phyloP scores from a whole-genome alignment of 2,797 vertebrate genomes.

The Bucorvus abyssinicus region DNA sequence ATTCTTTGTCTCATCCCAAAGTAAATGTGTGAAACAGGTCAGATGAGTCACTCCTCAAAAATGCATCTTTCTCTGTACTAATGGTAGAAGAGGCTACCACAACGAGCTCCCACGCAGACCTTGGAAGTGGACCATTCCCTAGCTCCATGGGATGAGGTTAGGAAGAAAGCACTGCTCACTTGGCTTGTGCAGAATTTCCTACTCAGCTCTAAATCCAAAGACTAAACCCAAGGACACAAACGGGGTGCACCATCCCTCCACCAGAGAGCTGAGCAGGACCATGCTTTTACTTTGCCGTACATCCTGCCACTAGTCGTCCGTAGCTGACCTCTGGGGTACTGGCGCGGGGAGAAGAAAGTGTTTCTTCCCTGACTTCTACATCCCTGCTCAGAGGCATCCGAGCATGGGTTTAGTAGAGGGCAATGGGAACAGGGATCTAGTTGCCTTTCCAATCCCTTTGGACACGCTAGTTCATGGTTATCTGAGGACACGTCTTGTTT shows the following conservation, averaged over 20 bases:
- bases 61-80: background rate
- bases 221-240: background rate
- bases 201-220: background rate
- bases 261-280: background rate
- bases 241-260: fast-evolving
- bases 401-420: background rate
- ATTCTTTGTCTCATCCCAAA: background rate
- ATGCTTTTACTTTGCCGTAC: background rate
- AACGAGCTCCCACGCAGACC: background rate
- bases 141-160: background rate
- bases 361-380: background rate
- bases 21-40: background rate
- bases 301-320: background rate
- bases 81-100: background rate
- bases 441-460: background rate
- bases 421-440: background rate
- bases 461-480: background rate
- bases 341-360: fast-evolving
- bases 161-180: background rate
- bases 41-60: background rate
- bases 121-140: background rate
- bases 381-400: fast-evolving
- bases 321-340: background rate
- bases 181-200: background rate
- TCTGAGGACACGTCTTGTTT: background rate